A percentile compares a stretch with the other conserved stretches of the same genome.
Evolutionary conservation across 1,140 invertebrate species (phyloP).

Genomic region (Drosophila parvula): DNA sequence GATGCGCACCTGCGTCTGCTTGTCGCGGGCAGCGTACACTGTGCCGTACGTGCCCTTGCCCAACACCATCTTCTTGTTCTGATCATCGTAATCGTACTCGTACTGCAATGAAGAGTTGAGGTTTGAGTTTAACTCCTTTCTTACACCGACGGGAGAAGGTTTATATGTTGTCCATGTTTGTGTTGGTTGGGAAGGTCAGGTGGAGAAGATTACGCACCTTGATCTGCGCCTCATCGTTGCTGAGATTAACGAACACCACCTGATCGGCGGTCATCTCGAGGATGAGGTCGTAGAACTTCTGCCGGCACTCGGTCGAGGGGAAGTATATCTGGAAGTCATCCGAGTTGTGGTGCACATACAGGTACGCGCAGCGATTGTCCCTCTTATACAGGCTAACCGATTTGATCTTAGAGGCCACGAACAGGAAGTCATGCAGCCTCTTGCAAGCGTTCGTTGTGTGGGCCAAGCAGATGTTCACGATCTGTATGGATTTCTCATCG

Average conservation of each 20-base stretch:
- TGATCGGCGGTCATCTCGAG: constrained; percentile 94
- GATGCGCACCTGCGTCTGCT: constrained; percentile 97
- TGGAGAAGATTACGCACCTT: constrained; percentile 33
- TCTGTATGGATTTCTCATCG: constrained; percentile 95
- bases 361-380: constrained; percentile 97
- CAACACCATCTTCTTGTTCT: constrained; percentile 93
- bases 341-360: constrained; percentile 99
- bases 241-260: constrained; percentile 92
- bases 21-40: constrained; percentile 97
- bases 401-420: constrained; percentile 95
- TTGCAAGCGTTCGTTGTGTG: constrained; percentile 90
- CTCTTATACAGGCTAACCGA: constrained; percentile 97
- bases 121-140: neutral
- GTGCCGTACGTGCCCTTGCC: constrained; percentile 98
- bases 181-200: no score
- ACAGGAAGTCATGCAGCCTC: constrained; percentile 96
- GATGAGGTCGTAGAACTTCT: constrained; percentile 92
- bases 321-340: constrained; percentile 99
- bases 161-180: no score
- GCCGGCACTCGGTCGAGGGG: constrained; percentile 93
- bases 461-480: constrained; percentile 93
- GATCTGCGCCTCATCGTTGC: constrained; percentile 77
- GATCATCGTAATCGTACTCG: constrained; percentile 98
- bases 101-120: constrained; percentile 87
- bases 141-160: no score